These are phyloP conservation scores for Bucorvus abyssinicus DNA, from an alignment of 2,797 vertebrate species.

Conservation along the genomic window DNA sequence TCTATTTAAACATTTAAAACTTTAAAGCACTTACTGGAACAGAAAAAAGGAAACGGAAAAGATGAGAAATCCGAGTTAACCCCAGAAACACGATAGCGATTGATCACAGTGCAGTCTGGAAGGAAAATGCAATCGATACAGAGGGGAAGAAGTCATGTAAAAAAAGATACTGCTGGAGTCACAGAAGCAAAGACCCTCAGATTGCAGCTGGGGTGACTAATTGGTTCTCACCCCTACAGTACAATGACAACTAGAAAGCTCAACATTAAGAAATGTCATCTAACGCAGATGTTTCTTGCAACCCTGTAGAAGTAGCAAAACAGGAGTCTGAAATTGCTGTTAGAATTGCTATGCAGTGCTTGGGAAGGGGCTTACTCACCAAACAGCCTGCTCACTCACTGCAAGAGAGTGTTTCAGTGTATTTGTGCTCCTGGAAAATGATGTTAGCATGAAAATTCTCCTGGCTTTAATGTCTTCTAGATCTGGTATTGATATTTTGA, in stretches of 20 bases:
- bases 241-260: not conserved
- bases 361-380: not conserved
- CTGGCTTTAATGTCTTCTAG: not conserved
- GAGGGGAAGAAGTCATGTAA: not conserved
- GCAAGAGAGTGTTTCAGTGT: not conserved
- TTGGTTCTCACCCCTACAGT: not conserved
- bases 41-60: conserved; percentile 1
- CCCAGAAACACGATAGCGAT: not conserved
- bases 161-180: not conserved
- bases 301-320: not conserved
- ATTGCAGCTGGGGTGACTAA: not conserved
- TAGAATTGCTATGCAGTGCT: not conserved
- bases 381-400: conserved; percentile 9
- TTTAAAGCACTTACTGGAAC: conserved; percentile 27
- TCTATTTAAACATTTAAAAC: conserved; percentile 48
- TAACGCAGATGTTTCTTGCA: not conserved
- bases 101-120: not conserved
- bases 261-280: not conserved
- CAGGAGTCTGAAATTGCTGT: not conserved
- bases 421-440: not conserved
- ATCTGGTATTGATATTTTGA: not conserved
- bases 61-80: conserved; percentile 51
- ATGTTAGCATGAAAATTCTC: not conserved
- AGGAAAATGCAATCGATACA: conserved; percentile 3
- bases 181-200: not conserved